Conservation (phyloP, 2,797 vertebrate species). For the Ataeniobius toweri region DNA sequence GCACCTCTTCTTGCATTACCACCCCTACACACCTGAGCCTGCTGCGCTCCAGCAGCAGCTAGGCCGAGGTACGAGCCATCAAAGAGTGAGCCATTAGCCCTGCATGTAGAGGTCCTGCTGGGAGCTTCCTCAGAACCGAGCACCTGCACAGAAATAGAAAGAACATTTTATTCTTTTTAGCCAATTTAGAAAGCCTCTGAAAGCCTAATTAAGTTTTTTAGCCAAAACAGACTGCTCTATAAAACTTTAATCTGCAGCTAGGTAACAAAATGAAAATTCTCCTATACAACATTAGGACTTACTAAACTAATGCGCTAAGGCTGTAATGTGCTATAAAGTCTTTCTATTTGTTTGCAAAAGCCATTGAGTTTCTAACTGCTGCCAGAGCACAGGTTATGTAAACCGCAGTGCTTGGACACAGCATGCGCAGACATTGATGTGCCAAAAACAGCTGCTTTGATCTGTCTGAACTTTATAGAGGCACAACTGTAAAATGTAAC, state of each 20-base stretch:
- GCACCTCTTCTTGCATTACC: slow-evolving; percentile 35
- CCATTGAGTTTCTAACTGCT: slow-evolving; percentile 16
- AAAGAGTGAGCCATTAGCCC: slow-evolving; percentile 62
- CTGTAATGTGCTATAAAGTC: slow-evolving; percentile 42
- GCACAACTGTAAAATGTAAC: slow-evolving; percentile 34
- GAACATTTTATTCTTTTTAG: slow-evolving; percentile 49
- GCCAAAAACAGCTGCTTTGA: slow-evolving; percentile 8
- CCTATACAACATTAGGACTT: slow-evolving; percentile 47
- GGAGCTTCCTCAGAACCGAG: slow-evolving; percentile 56
- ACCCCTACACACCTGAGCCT: slow-evolving; percentile 35
- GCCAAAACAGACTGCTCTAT: slow-evolving; percentile 50
- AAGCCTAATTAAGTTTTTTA: slow-evolving; percentile 38
- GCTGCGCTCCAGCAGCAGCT: slow-evolving; percentile 33
- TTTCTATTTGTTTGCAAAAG: slow-evolving; percentile 33
- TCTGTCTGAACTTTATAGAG: slow-evolving; percentile 2
- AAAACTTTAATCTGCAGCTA: slow-evolving; percentile 54
- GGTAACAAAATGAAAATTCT: slow-evolving; percentile 42
- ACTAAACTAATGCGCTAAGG: slow-evolving; percentile 49
- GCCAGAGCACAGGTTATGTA: slow-evolving; percentile 13
- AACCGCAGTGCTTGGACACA: slow-evolving; percentile 22
- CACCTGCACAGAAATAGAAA: slow-evolving; percentile 70
- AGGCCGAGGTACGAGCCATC: slow-evolving; percentile 83
- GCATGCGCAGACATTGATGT: slow-evolving; percentile 26
- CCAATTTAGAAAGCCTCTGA: slow-evolving; percentile 47
- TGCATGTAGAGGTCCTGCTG: slow-evolving; percentile 49